Percentiles rank a stretch among this genome's conserved stretches.
Evolutionary conservation across 2,888 invertebrate species (phyloP).

Genomic region (Furcula furcula): DNA sequence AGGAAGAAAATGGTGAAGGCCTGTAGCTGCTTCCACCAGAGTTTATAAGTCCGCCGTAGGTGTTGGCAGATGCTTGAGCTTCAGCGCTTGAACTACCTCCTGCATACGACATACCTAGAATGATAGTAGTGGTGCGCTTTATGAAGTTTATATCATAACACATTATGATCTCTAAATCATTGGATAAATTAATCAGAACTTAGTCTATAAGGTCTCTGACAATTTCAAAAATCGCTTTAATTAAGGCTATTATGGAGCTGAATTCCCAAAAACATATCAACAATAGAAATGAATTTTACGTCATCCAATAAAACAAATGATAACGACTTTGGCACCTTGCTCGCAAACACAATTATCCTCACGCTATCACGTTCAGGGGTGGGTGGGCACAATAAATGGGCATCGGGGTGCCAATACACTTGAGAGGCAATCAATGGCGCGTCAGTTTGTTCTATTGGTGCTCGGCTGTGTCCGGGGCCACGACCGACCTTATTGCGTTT

Average conservation of each 20-base stretch:
- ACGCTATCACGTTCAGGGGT: conserved; percentile 36
- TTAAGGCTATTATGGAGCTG: too few species aligned
- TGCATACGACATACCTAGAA: conserved; percentile 1
- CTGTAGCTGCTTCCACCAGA: neutral
- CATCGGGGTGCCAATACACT: conserved; percentile 33
- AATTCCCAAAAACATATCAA: conserved; percentile 6
- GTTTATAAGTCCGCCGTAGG: neutral
- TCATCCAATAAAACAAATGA: conserved; percentile 23
- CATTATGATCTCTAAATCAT: too few species aligned
- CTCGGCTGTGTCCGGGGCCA: conserved; percentile 14
- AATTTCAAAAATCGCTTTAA: too few species aligned
- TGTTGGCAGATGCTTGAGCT: conserved; percentile 5
- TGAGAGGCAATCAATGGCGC: conserved; percentile 33
- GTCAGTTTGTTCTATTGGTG: conserved; percentile 27
- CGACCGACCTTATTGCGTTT: conserved; percentile 28
- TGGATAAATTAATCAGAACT: too few species aligned
- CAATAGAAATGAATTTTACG: conserved; percentile 24
- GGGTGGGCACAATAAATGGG: conserved; percentile 40
- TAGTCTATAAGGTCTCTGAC: too few species aligned
- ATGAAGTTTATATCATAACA: too few species aligned
- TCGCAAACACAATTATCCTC: conserved; percentile 32
- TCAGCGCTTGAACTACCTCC: conserved; percentile 6
- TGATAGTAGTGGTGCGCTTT: too few species aligned
- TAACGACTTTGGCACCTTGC: conserved; percentile 26
- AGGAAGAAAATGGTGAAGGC: neutral